Evolutionary conservation across 2,113 vertebrate genomes (phyloP), one percentile per base, ranked within the genome.

Genomic region (Oncorhynchus keta): DNA sequence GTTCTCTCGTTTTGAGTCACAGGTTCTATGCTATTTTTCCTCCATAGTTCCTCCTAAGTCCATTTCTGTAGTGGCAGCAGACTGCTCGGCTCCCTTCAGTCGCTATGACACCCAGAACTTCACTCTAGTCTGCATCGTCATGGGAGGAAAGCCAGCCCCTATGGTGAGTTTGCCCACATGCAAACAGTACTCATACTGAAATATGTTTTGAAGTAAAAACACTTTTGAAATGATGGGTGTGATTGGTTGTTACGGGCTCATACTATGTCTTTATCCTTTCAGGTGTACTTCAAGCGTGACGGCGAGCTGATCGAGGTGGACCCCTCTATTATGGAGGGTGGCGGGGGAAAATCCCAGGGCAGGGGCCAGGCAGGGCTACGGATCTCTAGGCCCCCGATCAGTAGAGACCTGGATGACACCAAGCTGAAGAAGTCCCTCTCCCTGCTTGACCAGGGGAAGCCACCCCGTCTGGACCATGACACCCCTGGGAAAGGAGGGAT

Each of bases 41-140:
- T 11, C 4, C 45, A 7, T 87, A 98, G 97, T 96, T 16, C 97
- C 97, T 73, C 97, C 97, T 0, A 94, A 91, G 1, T 98, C 96
- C 26, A 99, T 98, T 73, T 95, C 96, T 0, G 94, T 98, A 78
- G 92, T 96, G 16, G 95, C 96, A 0, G 95, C 96, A 0, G 92
- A 97, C 81, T 90, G 93, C 0, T 96, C 94, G 0, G 92, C 95
- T 0, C 95, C 95, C 3, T 99, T 98, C 92, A 98, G 95, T 88
- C 95, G 95, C 75, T 98, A 98, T 77, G 94, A 97, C 82, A 95
- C 95, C 0, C 96, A 97, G 91, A 99, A 99, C 92, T 98, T 99
- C 94, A 97, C 96, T 0, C 92, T 99, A 84, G 92, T 97, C 79
- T 99, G 97, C 76, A 94, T 95, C 1, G 97, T 97, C 76, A 95